phyloP scores from a whole-genome alignment of 2,888 invertebrate genomes.

The Zele albiditarsus region DNA sequence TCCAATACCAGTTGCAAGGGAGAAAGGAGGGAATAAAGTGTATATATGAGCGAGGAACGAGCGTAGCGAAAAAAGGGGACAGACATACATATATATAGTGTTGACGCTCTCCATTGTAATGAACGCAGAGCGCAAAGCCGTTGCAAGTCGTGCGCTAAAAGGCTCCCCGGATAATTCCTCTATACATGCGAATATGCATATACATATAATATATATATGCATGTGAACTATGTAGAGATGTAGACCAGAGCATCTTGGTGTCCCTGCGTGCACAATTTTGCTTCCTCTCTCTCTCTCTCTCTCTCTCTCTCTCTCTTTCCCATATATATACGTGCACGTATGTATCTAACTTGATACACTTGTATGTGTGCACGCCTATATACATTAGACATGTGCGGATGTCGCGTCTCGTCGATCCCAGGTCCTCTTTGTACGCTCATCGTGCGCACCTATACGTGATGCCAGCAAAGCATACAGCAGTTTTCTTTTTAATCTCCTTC shows the following conservation, averaged over 20 bases:
- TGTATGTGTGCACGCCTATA: slow-evolving; percentile 9
- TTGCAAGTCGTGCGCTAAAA: slow-evolving; percentile 36
- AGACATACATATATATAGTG: slow-evolving; percentile 31
- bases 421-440: slow-evolving; percentile 38
- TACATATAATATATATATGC: background rate
- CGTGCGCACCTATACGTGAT: slow-evolving; percentile 33
- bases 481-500: slow-evolving; percentile 27
- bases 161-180: slow-evolving; percentile 39
- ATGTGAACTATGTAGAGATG: background rate
- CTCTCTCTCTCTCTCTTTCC: background rate
- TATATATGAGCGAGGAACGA: slow-evolving; percentile 14
- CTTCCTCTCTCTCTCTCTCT: slow-evolving; percentile 5
- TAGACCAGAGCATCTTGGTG: background rate
- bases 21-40: slow-evolving; percentile 11
- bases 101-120: slow-evolving; percentile 35
- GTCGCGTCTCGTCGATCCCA: slow-evolving; percentile 33
- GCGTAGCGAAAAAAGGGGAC: slow-evolving; percentile 23
- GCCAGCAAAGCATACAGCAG: slow-evolving; percentile 19
- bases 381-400: slow-evolving; percentile 40
- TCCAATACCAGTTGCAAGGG: slow-evolving; percentile 26
- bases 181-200: slow-evolving; percentile 30
- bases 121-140: slow-evolving; percentile 38
- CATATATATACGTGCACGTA: background rate
- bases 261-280: background rate
- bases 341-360: slow-evolving; percentile 19